Evolutionary conservation across 1,140 invertebrate genomes (phyloP).

Genomic region (Bradysia coprophila): DNA sequence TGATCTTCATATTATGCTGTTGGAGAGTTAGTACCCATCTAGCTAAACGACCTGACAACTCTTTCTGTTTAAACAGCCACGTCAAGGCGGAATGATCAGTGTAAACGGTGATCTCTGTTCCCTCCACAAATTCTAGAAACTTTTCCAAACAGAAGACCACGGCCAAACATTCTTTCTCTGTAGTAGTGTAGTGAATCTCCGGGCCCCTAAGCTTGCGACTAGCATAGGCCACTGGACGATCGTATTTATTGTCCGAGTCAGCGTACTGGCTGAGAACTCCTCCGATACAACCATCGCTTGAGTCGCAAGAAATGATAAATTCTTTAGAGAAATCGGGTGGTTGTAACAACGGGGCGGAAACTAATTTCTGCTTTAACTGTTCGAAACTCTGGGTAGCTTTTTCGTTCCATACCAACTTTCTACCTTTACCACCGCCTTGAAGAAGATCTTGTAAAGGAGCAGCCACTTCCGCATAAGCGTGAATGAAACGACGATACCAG

Average conservation of each 20-base stretch:
- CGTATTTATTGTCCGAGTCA: conserved; percentile 5
- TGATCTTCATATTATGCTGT: conserved; percentile 13
- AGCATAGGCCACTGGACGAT: conserved; percentile 15
- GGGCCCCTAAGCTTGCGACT: conserved; percentile 16
- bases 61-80: conserved; percentile 10
- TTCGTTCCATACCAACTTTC: neutral
- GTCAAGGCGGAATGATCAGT: conserved; percentile 12
- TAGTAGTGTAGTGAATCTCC: conserved; percentile 23
- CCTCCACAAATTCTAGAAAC: conserved; percentile 24
- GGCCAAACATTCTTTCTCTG: conserved; percentile 25
- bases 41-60: conserved; percentile 10
- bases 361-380: conserved; percentile 11
- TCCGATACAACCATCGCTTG: conserved; percentile 14
- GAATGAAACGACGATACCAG: conserved; percentile 25
- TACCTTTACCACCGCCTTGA: neutral
- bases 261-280: conserved; percentile 14
- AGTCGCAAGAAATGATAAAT: conserved; percentile 20
- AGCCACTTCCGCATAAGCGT: conserved; percentile 21
- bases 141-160: conserved; percentile 23
- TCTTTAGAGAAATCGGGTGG: conserved; percentile 16
- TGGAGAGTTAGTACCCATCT: conserved; percentile 13
- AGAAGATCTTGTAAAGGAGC: conserved; percentile 9
- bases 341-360: conserved; percentile 14
- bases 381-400: conserved; percentile 17
- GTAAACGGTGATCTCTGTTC: conserved; percentile 20